phyloP scores from a whole-genome alignment of 2,888 invertebrate species.

The Vannuccia rotundouncinata region DNA sequence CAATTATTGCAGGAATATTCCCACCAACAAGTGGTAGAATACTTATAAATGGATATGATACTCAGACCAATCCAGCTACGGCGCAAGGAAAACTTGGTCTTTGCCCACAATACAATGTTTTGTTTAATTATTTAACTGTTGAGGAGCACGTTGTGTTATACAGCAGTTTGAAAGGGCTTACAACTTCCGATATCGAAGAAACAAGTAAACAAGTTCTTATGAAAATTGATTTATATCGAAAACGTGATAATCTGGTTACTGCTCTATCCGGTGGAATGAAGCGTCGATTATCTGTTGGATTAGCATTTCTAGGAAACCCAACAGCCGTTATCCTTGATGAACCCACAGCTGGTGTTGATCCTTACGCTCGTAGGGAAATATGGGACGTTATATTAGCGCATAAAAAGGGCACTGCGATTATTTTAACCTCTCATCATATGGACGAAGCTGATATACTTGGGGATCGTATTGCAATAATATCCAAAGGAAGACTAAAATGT shows the following conservation, averaged over 20 bases:
- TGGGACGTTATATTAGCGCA: constrained; percentile 67
- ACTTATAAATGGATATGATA: constrained; percentile 67
- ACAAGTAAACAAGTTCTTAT: background rate
- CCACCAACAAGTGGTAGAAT: constrained; percentile 71
- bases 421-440: constrained; percentile 60
- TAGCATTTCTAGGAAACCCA: constrained; percentile 74
- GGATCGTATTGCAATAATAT: constrained; percentile 59
- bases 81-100: constrained; percentile 71
- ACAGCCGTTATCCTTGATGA: constrained; percentile 70
- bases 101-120: constrained; percentile 80
- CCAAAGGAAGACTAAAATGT: constrained; percentile 53
- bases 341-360: constrained; percentile 78
- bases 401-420: constrained; percentile 61
- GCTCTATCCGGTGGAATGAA: constrained; percentile 69
- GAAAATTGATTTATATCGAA: constrained; percentile 63
- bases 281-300: constrained; percentile 75
- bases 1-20: constrained; percentile 63
- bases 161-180: background rate
- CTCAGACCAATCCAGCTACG: constrained; percentile 63
- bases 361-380: constrained; percentile 71
- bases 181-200: background rate
- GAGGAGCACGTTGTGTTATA: constrained; percentile 48
- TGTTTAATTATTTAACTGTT: constrained; percentile 61
- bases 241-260: constrained; percentile 56
- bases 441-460: constrained; percentile 60